phyloP scores from a whole-genome alignment of 2,113 vertebrate genomes.

The Elephas maximus region DNA sequence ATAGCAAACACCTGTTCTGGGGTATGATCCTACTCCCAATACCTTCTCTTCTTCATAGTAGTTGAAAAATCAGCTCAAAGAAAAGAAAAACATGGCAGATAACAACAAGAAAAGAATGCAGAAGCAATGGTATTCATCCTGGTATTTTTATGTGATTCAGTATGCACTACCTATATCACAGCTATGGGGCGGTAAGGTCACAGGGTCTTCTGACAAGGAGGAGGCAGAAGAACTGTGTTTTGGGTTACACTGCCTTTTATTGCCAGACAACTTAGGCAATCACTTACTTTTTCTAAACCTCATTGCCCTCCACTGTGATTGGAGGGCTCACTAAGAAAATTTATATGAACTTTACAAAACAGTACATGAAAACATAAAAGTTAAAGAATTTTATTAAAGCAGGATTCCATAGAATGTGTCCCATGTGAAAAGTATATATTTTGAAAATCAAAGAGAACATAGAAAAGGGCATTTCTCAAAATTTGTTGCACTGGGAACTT shows the following conservation, averaged over 20 bases:
- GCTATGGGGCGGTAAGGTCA: neutral
- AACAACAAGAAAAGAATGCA: constrained; percentile 6
- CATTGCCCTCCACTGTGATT: neutral
- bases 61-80: constrained; percentile 64
- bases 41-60: constrained; percentile 26
- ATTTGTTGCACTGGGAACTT: neutral
- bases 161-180: neutral
- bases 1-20: constrained; percentile 78
- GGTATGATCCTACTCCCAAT: neutral
- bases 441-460: neutral
- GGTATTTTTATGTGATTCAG: constrained; percentile 17
- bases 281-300: neutral
- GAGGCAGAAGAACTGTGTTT: neutral
- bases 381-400: neutral
- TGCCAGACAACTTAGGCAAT: neutral
- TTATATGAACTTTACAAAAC: neutral
- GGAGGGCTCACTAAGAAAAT: neutral
- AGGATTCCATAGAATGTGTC: neutral
- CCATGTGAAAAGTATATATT: neutral
- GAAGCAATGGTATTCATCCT: neutral
- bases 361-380: neutral
- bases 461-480: neutral
- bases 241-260: neutral
- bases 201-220: neutral
- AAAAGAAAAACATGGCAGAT: constrained; percentile 40